Percentiles rank a stretch among this genome's conserved stretches.
Evolutionary conservation across 2,797 vertebrate genomes (phyloP).

Genomic region (Syngnathus rostellatus): DNA sequence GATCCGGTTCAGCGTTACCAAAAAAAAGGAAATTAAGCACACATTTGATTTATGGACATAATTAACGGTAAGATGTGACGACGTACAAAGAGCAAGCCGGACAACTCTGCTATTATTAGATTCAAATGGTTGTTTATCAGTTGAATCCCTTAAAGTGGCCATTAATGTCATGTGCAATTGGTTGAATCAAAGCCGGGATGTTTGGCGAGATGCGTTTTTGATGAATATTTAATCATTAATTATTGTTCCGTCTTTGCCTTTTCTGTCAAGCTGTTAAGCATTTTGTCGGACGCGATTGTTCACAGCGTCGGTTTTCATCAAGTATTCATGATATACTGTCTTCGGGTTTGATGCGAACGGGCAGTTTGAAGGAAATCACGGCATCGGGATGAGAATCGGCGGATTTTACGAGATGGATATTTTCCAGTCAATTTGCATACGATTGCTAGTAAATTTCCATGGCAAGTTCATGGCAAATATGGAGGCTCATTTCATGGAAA

Average conservation of each 20-base stretch:
- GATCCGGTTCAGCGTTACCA: not conserved
- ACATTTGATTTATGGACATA: not conserved
- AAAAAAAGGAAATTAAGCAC: slow-evolving; percentile 4
- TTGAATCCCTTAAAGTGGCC: not conserved
- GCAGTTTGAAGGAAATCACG: not conserved
- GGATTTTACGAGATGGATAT: not conserved
- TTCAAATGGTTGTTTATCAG: not conserved
- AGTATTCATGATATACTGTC: not conserved
- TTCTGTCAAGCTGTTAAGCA: not conserved
- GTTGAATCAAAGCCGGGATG: not conserved
- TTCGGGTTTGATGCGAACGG: not conserved
- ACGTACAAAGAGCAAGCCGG: not conserved
- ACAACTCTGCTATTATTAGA: not conserved
- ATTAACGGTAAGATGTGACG: not conserved
- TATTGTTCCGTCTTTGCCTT: not conserved
- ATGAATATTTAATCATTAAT: not conserved
- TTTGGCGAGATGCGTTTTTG: not conserved
- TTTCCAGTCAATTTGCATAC: not conserved
- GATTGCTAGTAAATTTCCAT: no score
- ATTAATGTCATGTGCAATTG: not conserved
- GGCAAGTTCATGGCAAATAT: no score
- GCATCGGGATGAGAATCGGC: not conserved
- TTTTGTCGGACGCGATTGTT: not conserved
- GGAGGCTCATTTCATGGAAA: no score
- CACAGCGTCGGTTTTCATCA: not conserved